Evolutionary conservation across 2,113 vertebrate species (phyloP).

Genomic region (Theristicus caerulescens): DNA sequence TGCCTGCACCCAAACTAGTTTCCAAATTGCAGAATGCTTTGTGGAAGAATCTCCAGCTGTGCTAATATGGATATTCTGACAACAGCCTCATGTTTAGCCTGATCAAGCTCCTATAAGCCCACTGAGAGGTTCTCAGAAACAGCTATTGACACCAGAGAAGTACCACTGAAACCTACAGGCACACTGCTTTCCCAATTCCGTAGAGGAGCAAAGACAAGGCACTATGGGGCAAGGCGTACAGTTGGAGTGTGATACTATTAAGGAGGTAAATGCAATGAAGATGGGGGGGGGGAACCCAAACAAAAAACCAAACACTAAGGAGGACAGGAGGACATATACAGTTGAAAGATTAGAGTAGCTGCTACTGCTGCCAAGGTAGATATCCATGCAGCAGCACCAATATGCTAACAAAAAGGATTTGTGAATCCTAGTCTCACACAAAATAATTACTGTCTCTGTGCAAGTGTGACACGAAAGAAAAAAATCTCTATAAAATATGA

Average conservation of each 20-base stretch:
- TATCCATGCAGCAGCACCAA: not conserved
- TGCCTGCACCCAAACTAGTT: not conserved
- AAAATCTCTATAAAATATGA: not conserved
- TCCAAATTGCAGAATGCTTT: not conserved
- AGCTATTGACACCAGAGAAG: not conserved
- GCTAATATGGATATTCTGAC: not conserved
- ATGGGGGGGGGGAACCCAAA: fast-evolving
- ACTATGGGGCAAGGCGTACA: not conserved
- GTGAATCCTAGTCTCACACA: not conserved
- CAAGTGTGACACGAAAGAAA: not conserved
- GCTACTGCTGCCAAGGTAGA: not conserved
- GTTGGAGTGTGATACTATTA: not conserved
- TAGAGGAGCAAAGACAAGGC: not conserved
- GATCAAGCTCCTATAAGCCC: not conserved
- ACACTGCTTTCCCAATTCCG: not conserved
- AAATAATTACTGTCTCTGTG: not conserved
- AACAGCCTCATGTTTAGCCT: not conserved
- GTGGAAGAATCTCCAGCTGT: not conserved
- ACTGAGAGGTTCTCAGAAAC: not conserved
- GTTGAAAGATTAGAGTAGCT: not conserved
- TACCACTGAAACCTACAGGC: not conserved
- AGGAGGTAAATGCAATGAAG: not conserved
- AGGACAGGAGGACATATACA: not conserved
- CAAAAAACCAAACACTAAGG: not conserved
- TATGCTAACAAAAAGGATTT: not conserved